phyloP scores from a whole-genome alignment of 1,140 invertebrate genomes.

The Sycobia sp. region DNA sequence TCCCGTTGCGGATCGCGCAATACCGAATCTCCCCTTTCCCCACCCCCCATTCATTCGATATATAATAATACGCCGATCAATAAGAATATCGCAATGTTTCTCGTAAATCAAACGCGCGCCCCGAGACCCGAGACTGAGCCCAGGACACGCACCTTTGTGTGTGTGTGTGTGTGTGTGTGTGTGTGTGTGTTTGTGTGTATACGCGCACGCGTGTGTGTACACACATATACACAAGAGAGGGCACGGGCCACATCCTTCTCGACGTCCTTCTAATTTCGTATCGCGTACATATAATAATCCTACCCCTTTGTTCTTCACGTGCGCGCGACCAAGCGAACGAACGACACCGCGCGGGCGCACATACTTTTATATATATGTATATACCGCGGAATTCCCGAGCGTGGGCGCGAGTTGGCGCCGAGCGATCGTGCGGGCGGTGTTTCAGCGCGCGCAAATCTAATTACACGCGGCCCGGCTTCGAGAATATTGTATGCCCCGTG shows the following conservation, averaged over 20 bases:
- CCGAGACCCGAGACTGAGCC: neutral
- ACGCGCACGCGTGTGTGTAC: too few species aligned
- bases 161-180: too few species aligned
- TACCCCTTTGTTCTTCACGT: constrained; percentile 6
- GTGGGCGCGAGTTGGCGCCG: neutral
- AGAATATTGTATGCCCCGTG: neutral
- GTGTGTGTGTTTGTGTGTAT: too few species aligned
- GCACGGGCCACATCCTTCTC: too few species aligned
- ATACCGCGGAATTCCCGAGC: constrained; percentile 14
- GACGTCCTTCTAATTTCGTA: constrained; percentile 1
- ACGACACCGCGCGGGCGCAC: too few species aligned
- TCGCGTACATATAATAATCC: too few species aligned
- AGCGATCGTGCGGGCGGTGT: neutral
- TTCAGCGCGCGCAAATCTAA: constrained; percentile 25
- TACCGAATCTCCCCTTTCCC: neutral
- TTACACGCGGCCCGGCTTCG: constrained; percentile 14
- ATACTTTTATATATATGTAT: too few species aligned
- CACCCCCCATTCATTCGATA: neutral
- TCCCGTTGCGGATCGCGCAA: too few species aligned
- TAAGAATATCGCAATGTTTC: constrained; percentile 5
- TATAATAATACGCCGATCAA: constrained; percentile 20
- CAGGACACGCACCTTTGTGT: too few species aligned
- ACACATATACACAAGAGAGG: too few species aligned
- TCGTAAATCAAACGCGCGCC: constrained; percentile 15
- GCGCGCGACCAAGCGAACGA: neutral